Evolutionary conservation across 2,888 invertebrate species (phyloP).

Genomic region (Apodemia zela): DNA sequence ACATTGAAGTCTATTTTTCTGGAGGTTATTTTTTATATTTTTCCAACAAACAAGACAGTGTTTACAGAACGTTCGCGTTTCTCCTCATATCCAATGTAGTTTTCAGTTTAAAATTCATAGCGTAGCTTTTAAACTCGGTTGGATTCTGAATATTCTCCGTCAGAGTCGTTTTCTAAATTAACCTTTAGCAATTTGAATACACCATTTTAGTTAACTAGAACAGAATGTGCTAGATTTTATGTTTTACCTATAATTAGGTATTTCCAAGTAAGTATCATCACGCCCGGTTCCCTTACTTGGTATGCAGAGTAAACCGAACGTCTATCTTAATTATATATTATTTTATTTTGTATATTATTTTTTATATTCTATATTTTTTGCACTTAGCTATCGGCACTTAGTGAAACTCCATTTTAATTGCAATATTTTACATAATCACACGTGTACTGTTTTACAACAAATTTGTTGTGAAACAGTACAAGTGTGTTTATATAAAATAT

Average conservation of each 20-base stretch:
- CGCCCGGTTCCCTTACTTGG: too few relatives aligned
- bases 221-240: conserved; percentile 22
- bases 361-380: too few relatives aligned
- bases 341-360: too few relatives aligned
- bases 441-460: too few relatives aligned
- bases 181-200: conserved; percentile 46
- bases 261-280: too few relatives aligned
- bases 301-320: too few relatives aligned
- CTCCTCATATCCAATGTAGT: conserved; percentile 65
- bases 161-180: conserved; percentile 54
- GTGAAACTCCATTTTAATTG: too few relatives aligned
- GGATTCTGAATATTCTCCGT: conserved; percentile 52
- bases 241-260: conserved; percentile 21
- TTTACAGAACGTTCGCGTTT: conserved; percentile 61
- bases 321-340: too few relatives aligned
- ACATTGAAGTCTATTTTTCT: background rate
- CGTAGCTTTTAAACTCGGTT: conserved; percentile 63
- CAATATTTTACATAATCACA: too few relatives aligned
- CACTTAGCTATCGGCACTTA: too few relatives aligned
- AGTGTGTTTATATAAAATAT: too few relatives aligned
- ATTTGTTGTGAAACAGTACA: too few relatives aligned
- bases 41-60: conserved; percentile 51
- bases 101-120: conserved; percentile 70
- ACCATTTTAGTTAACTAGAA: conserved; percentile 29
- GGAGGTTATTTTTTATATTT: conserved; percentile 42